A percentile compares a stretch with the other conserved stretches of the same genome.
These are phyloP conservation scores for Galbula dea DNA, from an alignment of 2,113 vertebrate genomes.

Conservation along the genomic window DNA sequence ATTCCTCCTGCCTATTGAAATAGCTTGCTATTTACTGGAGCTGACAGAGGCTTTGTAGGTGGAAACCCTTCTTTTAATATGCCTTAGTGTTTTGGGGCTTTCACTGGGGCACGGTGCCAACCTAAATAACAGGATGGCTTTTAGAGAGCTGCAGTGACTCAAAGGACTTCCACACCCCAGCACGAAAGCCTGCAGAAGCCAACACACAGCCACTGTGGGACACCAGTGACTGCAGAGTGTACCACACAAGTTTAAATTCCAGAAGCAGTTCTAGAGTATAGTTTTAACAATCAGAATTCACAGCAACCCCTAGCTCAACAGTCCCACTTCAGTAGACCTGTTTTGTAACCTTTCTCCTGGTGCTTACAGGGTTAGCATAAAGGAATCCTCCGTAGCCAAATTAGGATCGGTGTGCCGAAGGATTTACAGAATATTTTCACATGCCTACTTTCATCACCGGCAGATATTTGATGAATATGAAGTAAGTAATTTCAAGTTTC, in stretches of 20 bases:
- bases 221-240: too few relatives aligned
- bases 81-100: not conserved
- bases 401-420: slow-evolving; percentile 97
- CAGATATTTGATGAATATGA: slow-evolving; percentile 99
- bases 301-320: rapidly evolving
- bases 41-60: not conserved
- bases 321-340: not conserved
- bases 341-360: slow-evolving; percentile 14
- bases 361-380: slow-evolving; percentile 93
- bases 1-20: not conserved
- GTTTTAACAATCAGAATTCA: not conserved
- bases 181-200: not conserved
- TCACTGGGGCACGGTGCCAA: not conserved
- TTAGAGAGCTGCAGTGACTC: not conserved
- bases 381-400: slow-evolving; percentile 98
- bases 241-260: not conserved
- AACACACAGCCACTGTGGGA: not conserved
- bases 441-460: slow-evolving; percentile 97
- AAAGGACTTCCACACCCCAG: not conserved
- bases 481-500: slow-evolving; percentile 74
- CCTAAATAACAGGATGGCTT: not conserved
- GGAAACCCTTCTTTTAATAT: not conserved
- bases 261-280: not conserved
- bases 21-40: not conserved
- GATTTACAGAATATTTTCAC: slow-evolving; percentile 99